Percentiles rank a stretch among this genome's conserved stretches.
These are phyloP conservation scores for Pelagia noctiluca DNA, from an alignment of 30 jellyfish, hydroid and myxozoan species.

Conservation along the genomic window DNA sequence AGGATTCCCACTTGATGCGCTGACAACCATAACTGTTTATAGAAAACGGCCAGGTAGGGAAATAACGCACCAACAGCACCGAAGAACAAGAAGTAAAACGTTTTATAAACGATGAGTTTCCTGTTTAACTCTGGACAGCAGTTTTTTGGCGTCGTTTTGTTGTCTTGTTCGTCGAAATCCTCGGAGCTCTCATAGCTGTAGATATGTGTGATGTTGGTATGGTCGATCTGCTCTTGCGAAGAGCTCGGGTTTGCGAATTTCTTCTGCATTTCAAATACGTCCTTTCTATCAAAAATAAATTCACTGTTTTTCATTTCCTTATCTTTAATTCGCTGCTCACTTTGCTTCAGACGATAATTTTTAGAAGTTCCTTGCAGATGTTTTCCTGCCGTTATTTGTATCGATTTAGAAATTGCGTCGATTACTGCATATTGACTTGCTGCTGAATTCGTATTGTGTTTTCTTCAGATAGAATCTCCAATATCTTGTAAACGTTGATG, in stretches of 20 bases:
- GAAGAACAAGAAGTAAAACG: constrained; percentile 84
- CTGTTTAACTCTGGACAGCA: constrained; percentile 76
- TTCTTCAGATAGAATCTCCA: no score
- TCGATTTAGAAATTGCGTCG: no score
- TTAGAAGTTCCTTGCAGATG: no score
- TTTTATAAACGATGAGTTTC: constrained; percentile 71
- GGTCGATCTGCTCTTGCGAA: constrained; percentile 3
- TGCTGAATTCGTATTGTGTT: no score
- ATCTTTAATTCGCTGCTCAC: no score
- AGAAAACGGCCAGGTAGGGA: constrained; percentile 96
- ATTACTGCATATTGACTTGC: no score
- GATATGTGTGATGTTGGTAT: constrained; percentile 32
- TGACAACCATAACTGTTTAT: constrained; percentile 92
- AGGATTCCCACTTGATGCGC: constrained; percentile 98
- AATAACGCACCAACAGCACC: constrained; percentile 98
- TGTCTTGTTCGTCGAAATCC: constrained; percentile 38
- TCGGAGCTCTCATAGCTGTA: constrained; percentile 68
- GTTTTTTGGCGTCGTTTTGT: neutral
- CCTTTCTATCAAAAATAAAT: neutral
- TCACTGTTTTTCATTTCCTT: neutral
- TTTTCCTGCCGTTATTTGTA: no score
- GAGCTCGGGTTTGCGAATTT: neutral
- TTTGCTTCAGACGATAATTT: no score
- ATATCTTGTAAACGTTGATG: no score
- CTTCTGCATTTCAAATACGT: neutral